Evolutionary conservation across 2,797 vertebrate species (phyloP), one percentile per base, ranked within the genome.

Genomic region (Gymnoscopelus braueri): DNA sequence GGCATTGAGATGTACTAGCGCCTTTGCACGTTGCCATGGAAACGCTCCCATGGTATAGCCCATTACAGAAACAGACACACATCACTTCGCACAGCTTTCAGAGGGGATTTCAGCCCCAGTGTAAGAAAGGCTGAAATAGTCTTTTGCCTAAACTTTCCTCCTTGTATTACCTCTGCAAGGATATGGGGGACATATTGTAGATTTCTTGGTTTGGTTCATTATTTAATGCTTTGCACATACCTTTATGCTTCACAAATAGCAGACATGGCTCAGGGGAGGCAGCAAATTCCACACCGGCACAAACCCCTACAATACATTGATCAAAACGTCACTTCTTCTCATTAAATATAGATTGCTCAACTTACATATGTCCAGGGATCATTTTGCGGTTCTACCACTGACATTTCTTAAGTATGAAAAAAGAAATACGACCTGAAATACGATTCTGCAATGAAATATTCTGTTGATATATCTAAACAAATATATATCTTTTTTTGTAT

Each of bases 1-100:
- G 51, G 86, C 90, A 91, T 88, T 86, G 89, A 91, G 91, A 86
- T 81, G 83, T 79, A 79, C 87, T 77, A 39, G 86, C 64, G 88
- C 90, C 88, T 90, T 84, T 81, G 87, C 89, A 80, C 23, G 91
- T 94, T 91, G 77, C 92, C 92, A 93, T 93, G 92, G 92, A 89
- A 92, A 94, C 92, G 71, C 83, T 91, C 90, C 90, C 79, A 77
- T 83, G 90, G 87, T 84, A 87, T 85, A 90, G 88, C 84, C 92
- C 87, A 90, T 92, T 90, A 90, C 84, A 92, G 88, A 91, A 91
- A 88, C 81, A 90, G 88, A 88, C 91, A 88, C 87, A 90, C 89
- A 91, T 93, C 89, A 90, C 88, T 91, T 87, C 66, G 67, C 69
- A 75, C 83, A 74, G 85, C 80, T 88, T 90, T 91, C 70, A 23